A percentile compares a stretch with the other conserved stretches of the same genome.
Evolutionary conservation across 1,140 invertebrate genomes (phyloP).

Genomic region (Drosophila bocki): DNA sequence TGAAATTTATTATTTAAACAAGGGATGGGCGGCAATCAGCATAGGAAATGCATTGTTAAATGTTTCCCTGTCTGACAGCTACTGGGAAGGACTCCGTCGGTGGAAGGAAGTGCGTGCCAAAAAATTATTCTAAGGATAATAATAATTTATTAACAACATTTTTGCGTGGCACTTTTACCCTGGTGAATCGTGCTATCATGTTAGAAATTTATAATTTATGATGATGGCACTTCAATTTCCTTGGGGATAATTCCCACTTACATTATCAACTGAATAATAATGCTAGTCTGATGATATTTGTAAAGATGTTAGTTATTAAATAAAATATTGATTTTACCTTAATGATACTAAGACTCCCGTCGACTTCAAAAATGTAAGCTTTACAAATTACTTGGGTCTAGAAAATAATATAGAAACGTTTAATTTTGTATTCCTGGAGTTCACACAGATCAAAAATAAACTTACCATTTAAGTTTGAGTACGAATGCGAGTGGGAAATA

Average conservation of each 20-base stretch:
- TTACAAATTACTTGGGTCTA: no score
- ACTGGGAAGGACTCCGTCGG: constrained; percentile 25
- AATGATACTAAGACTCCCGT: not conserved
- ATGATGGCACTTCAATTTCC: constrained; percentile 39
- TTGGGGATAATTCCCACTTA: constrained; percentile 17
- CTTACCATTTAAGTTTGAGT: no score
- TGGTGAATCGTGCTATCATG: constrained; percentile 4
- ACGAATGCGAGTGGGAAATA: no score
- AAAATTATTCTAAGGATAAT: constrained; percentile 67
- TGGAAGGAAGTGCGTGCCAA: constrained; percentile 47
- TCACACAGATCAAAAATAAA: no score
- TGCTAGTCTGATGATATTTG: not conserved
- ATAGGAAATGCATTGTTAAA: constrained; percentile 63
- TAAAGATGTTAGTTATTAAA: not conserved
- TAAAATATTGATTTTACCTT: not conserved
- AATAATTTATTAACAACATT: constrained; percentile 72
- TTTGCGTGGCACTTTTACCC: constrained; percentile 19
- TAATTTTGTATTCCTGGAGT: no score
- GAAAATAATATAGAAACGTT: no score
- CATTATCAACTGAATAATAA: constrained; percentile 21
- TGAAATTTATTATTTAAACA: constrained; percentile 78
- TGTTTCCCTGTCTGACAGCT: constrained; percentile 52
- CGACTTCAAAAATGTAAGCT: no score
- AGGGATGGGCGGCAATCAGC: constrained; percentile 3
- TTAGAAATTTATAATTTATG: constrained; percentile 73